Percentiles rank a stretch among this genome's conserved stretches.
Conservation (phyloP, 92 coral and sea anemone genomes). For the Epizoanthus fatuus region DNA sequence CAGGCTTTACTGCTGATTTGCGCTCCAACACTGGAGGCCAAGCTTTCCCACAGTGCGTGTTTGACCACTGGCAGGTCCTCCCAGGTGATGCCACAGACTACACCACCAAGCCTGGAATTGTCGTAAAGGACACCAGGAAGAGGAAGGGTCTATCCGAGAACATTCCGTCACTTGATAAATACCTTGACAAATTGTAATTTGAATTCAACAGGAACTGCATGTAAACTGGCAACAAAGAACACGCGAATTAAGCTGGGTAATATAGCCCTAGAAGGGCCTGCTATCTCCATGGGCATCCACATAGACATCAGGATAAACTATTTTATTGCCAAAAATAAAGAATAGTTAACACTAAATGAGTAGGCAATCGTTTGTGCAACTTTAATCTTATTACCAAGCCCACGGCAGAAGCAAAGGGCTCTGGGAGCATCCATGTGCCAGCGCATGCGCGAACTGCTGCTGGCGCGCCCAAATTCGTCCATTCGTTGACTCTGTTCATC, state of each 20-base stretch:
- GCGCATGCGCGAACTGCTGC: too few species aligned
- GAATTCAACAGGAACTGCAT: background rate
- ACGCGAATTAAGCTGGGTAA: too few species aligned
- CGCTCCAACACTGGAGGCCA: conserved; percentile 99
- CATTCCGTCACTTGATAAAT: conserved; percentile 86
- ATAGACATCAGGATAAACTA: background rate
- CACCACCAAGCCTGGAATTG: conserved; percentile 56
- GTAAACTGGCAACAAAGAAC: background rate
- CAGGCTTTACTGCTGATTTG: conserved; percentile 98
- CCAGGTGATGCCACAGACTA: conserved; percentile 63
- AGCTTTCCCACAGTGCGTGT: conserved; percentile 99
- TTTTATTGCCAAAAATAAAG: background rate
- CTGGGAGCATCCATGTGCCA: too few species aligned
- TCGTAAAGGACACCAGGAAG: conserved; percentile 78
- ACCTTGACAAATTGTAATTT: conserved; percentile 89
- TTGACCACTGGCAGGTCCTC: conserved; percentile 90
- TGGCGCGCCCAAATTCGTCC: too few species aligned
- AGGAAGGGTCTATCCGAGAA: conserved; percentile 88
- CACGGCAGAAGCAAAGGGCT: too few species aligned
- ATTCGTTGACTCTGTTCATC: too few species aligned
- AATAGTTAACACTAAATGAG: background rate
- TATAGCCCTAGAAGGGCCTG: background rate
- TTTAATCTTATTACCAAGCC: too few species aligned
- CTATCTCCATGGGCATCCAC: background rate
- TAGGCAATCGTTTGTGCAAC: background rate